A percentile compares a stretch with the other conserved stretches of the same genome.
These are phyloP conservation scores for Oplegnathus fasciatus DNA, from an alignment of 2,113 vertebrate genomes.

Conservation along the genomic window DNA sequence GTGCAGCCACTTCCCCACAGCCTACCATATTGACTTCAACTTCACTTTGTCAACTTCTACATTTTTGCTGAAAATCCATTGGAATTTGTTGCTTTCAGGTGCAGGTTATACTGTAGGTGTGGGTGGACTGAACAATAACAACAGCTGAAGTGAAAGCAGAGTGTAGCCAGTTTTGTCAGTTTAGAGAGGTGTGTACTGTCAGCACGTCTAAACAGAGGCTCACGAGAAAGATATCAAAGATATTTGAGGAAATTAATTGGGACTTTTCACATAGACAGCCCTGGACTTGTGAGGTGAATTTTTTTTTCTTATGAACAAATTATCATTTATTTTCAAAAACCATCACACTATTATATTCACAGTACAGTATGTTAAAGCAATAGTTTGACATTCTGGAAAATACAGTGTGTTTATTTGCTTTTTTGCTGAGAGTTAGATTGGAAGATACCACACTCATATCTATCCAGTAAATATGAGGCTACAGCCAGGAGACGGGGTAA, in stretches of 20 bases:
- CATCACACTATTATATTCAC: background rate
- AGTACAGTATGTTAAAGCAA: background rate
- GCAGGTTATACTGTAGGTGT: slow-evolving; percentile 22
- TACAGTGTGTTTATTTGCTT: background rate
- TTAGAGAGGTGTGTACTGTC: slow-evolving; percentile 26
- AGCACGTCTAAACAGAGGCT: slow-evolving; percentile 22
- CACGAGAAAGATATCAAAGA: background rate
- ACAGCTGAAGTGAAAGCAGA: background rate
- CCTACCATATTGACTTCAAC: background rate
- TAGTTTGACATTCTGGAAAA: background rate
- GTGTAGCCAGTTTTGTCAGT: slow-evolving; percentile 28
- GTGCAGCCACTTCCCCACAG: background rate
- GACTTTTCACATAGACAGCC: background rate
- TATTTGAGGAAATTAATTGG: background rate
- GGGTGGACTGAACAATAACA: slow-evolving; percentile 19
- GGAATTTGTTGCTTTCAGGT: slow-evolving; percentile 7
- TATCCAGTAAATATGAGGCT: background rate
- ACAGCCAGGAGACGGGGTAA: too few relatives aligned
- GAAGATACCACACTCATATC: background rate
- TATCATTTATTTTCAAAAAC: too few relatives aligned
- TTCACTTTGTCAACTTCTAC: background rate
- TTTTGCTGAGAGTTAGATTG: background rate
- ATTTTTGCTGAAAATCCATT: slow-evolving; percentile 9
- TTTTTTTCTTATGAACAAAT: too few relatives aligned
- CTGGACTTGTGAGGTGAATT: too few relatives aligned